Evolutionary conservation across 2,888 invertebrate genomes (phyloP).

Genomic region (Cylloceria caligata): DNA sequence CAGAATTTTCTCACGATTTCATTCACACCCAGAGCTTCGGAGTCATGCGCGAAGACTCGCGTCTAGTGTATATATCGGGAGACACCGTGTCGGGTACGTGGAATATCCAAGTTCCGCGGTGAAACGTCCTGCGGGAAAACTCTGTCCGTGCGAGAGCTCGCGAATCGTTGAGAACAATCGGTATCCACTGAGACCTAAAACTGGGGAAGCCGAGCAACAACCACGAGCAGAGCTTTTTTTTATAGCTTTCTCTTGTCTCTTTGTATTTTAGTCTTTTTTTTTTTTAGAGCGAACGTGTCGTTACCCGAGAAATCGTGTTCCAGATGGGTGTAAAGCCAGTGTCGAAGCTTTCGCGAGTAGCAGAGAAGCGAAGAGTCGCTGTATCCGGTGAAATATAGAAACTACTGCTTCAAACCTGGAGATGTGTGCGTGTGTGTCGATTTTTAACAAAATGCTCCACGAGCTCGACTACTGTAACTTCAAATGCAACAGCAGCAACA

Average conservation of each 20-base stretch:
- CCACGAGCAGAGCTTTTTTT: not conserved
- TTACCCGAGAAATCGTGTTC: constrained; percentile 20
- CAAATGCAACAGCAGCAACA: constrained; percentile 11
- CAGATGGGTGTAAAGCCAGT: not conserved
- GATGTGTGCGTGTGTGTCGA: constrained; percentile 21
- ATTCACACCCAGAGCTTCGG: not conserved
- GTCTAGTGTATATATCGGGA: not conserved
- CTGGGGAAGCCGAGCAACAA: not conserved
- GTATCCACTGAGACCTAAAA: not conserved
- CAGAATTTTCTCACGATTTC: constrained; percentile 32
- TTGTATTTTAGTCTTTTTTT: not conserved
- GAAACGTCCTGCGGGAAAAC: constrained; percentile 8
- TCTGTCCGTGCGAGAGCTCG: constrained; percentile 3
- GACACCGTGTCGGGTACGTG: not conserved
- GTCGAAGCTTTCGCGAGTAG: not conserved
- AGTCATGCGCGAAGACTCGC: not conserved
- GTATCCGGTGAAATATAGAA: constrained; percentile 22
- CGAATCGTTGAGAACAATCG: constrained; percentile 8
- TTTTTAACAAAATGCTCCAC: constrained; percentile 13
- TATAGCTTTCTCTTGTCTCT: constrained; percentile 2
- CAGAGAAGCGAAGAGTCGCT: not conserved
- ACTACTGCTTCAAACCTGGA: not conserved
- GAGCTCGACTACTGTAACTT: constrained; percentile 10
- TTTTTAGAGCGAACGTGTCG: constrained; percentile 6
- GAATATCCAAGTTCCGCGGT: constrained; percentile 5